Evolutionary conservation across 2,797 vertebrate species (phyloP).

Genomic region (Eremophila alpestris): DNA sequence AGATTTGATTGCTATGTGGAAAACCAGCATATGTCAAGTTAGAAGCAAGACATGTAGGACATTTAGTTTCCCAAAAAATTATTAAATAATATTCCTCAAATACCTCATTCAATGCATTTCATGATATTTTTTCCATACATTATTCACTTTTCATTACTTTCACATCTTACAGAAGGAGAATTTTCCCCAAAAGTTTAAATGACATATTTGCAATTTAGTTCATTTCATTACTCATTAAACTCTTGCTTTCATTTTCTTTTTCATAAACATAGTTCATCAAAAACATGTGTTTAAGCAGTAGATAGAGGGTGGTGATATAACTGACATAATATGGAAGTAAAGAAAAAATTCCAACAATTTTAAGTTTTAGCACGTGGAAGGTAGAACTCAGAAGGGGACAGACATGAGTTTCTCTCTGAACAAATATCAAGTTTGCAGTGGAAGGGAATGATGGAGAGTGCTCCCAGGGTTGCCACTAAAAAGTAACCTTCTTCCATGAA

Average conservation of each 20-base stretch:
- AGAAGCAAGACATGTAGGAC: neutral
- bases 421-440: neutral
- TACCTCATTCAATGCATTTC: neutral
- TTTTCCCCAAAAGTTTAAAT: neutral
- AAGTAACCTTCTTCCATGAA: neutral
- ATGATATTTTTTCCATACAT: neutral
- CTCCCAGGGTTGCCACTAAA: neutral
- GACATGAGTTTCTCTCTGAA: neutral
- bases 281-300: neutral
- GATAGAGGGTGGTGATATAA: neutral
- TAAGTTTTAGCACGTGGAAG: neutral
- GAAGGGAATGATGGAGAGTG: neutral
- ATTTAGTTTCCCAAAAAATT: neutral
- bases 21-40: neutral
- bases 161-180: neutral
- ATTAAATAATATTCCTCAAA: neutral
- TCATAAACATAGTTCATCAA: neutral
- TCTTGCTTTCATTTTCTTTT: neutral
- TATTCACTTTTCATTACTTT: conserved; percentile 41
- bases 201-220: conserved; percentile 3
- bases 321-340: neutral
- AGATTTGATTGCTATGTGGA: neutral
- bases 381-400: neutral
- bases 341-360: neutral
- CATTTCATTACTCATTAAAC: neutral